These are phyloP conservation scores for Pandemis cinnamomeana DNA, from an alignment of 2,888 invertebrate species.

Conservation along the genomic window DNA sequence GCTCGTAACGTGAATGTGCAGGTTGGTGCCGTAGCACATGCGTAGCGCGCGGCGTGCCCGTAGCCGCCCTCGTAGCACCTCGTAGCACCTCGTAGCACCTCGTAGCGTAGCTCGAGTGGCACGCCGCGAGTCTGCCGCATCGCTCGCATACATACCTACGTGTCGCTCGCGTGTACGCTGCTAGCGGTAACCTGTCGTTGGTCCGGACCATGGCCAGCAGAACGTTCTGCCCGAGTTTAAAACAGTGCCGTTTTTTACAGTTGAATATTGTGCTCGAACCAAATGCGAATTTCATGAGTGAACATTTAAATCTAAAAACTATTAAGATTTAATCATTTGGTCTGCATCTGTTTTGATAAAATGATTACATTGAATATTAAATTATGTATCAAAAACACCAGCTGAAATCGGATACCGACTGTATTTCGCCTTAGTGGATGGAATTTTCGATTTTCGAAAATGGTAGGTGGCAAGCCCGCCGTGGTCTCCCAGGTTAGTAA, in stretches of 20 bases:
- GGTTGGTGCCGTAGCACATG: constrained; percentile 34
- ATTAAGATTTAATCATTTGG: background rate
- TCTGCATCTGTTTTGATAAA: constrained; percentile 7
- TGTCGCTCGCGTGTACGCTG: background rate
- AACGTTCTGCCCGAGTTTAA: constrained; percentile 5
- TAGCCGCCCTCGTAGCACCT: constrained; percentile 46
- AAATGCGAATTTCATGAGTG: background rate
- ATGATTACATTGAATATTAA: background rate
- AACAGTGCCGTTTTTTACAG: constrained; percentile 15
- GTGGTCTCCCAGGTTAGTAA: background rate
- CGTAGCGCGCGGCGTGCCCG: constrained; percentile 46
- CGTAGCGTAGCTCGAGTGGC: constrained; percentile 28
- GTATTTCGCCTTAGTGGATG: background rate
- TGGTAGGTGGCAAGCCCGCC: constrained; percentile 12
- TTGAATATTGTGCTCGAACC: background rate
- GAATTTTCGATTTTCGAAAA: constrained; percentile 1
- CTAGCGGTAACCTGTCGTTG: background rate
- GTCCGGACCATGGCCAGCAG: constrained; percentile 4
- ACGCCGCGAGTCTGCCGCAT: constrained; percentile 13
- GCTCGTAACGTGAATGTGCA: constrained; percentile 19
- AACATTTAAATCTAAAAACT: constrained; percentile 5
- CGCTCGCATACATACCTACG: constrained; percentile 15
- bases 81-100: background rate
- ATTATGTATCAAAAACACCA: background rate
- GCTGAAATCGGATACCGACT: constrained; percentile 4